Evolutionary conservation across 64 coral and sea anemone species (phyloP).

Genomic region (Dendrophyllia cribrosa): DNA sequence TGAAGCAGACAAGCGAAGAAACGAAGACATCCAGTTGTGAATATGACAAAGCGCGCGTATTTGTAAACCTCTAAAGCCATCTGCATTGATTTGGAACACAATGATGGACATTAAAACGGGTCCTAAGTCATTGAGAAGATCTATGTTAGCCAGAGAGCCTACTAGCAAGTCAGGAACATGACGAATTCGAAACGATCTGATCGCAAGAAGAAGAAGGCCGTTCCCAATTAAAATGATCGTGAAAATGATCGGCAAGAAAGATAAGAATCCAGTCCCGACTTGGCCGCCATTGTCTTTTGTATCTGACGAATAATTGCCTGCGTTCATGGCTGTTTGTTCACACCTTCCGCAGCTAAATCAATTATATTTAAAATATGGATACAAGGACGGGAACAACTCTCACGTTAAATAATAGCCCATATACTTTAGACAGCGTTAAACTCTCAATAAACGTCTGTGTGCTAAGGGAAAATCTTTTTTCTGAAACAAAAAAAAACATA

Average conservation of each 20-base stretch:
- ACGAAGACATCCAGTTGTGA: constrained; percentile 64
- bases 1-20: constrained; percentile 52
- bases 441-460: too few relatives aligned
- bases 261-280: background rate
- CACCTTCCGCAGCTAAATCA: too few relatives aligned
- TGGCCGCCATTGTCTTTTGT: background rate
- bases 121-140: constrained; percentile 62
- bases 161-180: constrained; percentile 70
- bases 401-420: too few relatives aligned
- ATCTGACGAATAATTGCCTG: background rate
- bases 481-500: too few relatives aligned
- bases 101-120: constrained; percentile 55
- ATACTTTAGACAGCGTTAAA: too few relatives aligned
- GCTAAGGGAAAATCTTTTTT: too few relatives aligned
- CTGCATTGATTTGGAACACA: constrained; percentile 10
- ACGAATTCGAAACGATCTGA: constrained; percentile 42
- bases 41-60: constrained; percentile 36
- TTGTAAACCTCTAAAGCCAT: constrained; percentile 29
- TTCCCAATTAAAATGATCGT: constrained; percentile 62
- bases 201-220: constrained; percentile 48
- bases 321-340: background rate
- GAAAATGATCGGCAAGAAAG: constrained; percentile 60
- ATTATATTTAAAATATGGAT: too few relatives aligned
- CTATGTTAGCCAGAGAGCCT: constrained; percentile 48
- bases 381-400: too few relatives aligned